phyloP scores from a whole-genome alignment of 2,113 vertebrate genomes.

The Piaya cayana region DNA sequence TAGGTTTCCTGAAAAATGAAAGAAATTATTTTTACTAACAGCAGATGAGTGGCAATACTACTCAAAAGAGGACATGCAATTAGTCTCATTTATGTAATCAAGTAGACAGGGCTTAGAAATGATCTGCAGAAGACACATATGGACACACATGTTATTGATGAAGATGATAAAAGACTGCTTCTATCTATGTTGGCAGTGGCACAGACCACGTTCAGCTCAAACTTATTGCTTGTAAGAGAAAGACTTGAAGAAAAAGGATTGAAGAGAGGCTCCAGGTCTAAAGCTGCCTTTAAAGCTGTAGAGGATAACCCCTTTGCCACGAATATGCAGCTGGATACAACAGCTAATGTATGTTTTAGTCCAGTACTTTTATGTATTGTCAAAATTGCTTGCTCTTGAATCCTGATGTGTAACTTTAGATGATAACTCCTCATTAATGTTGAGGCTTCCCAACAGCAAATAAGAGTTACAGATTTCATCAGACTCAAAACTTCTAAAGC shows the following conservation, averaged over 20 bases:
- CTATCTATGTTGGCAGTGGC: background rate
- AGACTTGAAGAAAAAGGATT: background rate
- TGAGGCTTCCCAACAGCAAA: background rate
- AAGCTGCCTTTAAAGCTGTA: background rate
- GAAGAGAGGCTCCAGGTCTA: background rate
- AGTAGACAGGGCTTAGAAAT: background rate
- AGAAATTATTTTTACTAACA: background rate
- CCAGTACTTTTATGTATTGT: background rate
- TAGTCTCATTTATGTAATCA: background rate
- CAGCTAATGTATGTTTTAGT: background rate
- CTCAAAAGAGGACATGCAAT: background rate
- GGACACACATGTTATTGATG: background rate
- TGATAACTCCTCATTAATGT: background rate
- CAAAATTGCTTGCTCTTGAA: background rate
- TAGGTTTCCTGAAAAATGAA: background rate
- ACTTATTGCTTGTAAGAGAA: background rate
- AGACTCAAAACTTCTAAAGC: background rate
- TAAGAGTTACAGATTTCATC: background rate
- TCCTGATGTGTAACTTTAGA: background rate
- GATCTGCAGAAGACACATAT: fast-evolving
- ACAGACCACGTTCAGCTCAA: background rate
- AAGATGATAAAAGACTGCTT: background rate
- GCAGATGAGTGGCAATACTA: background rate
- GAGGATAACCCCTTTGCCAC: background rate
- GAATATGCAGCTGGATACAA: background rate